A percentile compares a stretch with the other conserved stretches of the same genome.
Evolutionary conservation across 2,797 vertebrate species (phyloP).

Genomic region (Sarcophilus harrisii): DNA sequence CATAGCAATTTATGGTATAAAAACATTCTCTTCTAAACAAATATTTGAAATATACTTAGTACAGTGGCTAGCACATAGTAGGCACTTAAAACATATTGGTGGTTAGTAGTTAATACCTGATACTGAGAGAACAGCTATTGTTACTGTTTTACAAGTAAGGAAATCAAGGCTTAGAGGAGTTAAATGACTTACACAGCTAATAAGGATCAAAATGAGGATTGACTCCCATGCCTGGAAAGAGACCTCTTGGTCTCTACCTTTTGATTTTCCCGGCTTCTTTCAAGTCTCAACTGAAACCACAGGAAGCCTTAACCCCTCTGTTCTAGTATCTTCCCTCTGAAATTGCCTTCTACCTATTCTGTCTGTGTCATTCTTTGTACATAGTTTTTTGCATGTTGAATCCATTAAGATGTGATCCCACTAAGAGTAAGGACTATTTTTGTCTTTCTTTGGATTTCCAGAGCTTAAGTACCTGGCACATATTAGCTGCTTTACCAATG

Average conservation of each 20-base stretch:
- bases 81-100: neutral
- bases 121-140: neutral
- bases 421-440: neutral
- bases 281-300: neutral
- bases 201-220: neutral
- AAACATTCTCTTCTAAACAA: neutral
- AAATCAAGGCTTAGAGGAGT: neutral
- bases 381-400: neutral
- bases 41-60: neutral
- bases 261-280: neutral
- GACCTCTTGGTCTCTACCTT: neutral
- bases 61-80: neutral
- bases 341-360: neutral
- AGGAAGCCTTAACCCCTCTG: neutral
- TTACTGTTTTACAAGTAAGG: neutral
- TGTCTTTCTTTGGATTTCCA: neutral
- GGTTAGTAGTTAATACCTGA: neutral
- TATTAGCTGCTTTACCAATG: neutral
- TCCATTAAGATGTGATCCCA: neutral
- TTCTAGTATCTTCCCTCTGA: neutral
- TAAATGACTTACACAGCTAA: neutral
- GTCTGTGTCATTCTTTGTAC: neutral
- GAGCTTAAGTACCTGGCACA: neutral
- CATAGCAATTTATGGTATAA: neutral
- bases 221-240: neutral